Evolutionary conservation across 2,113 vertebrate genomes (phyloP).

Genomic region (Laticauda laticaudata): DNA sequence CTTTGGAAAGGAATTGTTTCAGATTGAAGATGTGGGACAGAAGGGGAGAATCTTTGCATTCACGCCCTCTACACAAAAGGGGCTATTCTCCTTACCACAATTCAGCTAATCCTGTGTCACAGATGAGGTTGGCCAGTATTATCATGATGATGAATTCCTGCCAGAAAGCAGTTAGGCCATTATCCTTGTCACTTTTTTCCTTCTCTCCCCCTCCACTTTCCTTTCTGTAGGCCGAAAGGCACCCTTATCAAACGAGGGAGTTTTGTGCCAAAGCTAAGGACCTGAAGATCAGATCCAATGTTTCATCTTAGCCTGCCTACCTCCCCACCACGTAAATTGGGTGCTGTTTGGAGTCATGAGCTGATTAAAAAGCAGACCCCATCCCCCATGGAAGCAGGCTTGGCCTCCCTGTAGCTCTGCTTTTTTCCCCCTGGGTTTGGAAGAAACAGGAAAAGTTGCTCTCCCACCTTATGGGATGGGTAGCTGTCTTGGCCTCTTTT

Average conservation of each 20-base stretch:
- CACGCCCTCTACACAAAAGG: background rate
- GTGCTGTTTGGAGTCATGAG: background rate
- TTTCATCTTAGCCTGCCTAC: too few relatives aligned
- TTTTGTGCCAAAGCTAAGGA: background rate
- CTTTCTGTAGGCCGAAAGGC: background rate
- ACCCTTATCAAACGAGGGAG: background rate
- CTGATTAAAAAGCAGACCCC: background rate
- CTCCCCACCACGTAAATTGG: background rate
- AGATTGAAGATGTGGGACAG: background rate
- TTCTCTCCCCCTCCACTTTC: too few relatives aligned
- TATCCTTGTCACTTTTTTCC: too few relatives aligned
- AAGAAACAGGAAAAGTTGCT: conserved; percentile 26
- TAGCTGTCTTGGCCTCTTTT: conserved; percentile 71
- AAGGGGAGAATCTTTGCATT: background rate
- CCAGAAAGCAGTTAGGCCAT: background rate
- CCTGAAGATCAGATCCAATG: background rate
- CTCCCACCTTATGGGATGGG: conserved; percentile 29
- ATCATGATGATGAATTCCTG: background rate
- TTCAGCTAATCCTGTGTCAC: background rate
- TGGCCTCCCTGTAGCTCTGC: rapidly evolving
- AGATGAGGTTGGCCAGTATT: background rate
- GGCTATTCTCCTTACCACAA: background rate
- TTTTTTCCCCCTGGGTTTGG: background rate
- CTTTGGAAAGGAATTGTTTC: background rate
- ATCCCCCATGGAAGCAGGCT: rapidly evolving